These are phyloP conservation scores for Dione vanillae DNA, from an alignment of 2,888 invertebrate genomes.

Conservation along the genomic window DNA sequence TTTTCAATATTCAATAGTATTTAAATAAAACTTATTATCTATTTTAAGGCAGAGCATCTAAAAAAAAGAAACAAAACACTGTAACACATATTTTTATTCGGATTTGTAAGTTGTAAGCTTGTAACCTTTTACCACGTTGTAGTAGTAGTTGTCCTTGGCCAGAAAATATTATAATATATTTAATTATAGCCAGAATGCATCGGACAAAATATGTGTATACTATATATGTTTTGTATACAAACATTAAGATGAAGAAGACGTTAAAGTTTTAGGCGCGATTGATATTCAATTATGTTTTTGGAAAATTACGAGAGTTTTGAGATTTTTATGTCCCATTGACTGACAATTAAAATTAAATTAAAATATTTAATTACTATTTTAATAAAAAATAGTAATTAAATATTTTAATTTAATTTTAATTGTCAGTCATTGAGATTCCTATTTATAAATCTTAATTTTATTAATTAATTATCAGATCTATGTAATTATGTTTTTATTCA, in stretches of 20 bases:
- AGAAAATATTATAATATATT: conserved; percentile 30
- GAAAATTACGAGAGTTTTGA: background rate
- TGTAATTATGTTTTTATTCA: too few relatives aligned
- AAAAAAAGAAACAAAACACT: background rate
- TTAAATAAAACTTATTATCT: background rate
- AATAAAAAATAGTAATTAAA: too few relatives aligned
- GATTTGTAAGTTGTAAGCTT: background rate
- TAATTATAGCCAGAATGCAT: conserved; percentile 24
- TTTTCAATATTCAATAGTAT: too few relatives aligned
- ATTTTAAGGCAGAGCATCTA: background rate
- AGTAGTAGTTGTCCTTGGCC: conserved; percentile 40
- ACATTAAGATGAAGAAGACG: background rate
- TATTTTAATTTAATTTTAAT: too few relatives aligned
- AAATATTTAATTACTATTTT: too few relatives aligned
- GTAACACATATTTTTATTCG: conserved; percentile 3
- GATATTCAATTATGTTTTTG: background rate
- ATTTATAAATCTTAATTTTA: too few relatives aligned
- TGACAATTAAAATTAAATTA: too few relatives aligned
- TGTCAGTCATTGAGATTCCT: too few relatives aligned
- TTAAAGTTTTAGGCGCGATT: background rate
- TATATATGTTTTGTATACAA: background rate
- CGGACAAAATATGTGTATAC: background rate
- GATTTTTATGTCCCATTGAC: background rate
- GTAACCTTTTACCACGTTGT: conserved; percentile 32
- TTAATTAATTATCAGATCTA: too few relatives aligned